Conservation (phyloP, 2,113 vertebrate species). For the Typhlomys cinereus region DNA sequence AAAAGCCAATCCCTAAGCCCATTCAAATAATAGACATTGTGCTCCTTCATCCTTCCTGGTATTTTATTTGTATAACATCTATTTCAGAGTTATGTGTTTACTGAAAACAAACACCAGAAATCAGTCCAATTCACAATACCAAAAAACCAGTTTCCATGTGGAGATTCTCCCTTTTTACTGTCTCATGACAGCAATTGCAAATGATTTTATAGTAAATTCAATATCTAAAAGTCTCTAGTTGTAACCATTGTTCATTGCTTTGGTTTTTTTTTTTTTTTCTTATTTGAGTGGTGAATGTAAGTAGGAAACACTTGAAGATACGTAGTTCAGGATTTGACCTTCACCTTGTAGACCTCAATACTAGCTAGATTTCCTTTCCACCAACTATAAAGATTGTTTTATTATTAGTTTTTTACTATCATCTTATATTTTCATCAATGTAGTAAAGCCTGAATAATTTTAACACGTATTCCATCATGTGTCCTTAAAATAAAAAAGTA, state of each 20-base stretch:
- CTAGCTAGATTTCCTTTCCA: fast-evolving
- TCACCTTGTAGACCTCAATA: neutral
- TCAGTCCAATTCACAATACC: neutral
- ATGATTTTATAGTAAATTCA: neutral
- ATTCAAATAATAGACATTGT: neutral
- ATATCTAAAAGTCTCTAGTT: neutral
- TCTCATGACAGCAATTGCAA: neutral
- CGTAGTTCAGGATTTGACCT: neutral
- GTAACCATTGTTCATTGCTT: neutral
- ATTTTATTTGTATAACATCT: neutral
- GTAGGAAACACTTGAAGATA: neutral
- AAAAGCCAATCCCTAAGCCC: neutral
- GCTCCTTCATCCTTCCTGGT: neutral
- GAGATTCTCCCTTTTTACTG: fast-evolving
- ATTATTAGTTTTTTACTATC: too few relatives aligned
- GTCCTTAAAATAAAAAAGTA: too few relatives aligned
- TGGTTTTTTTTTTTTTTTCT: conserved; percentile 1
- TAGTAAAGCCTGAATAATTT: too few relatives aligned
- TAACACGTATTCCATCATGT: too few relatives aligned
- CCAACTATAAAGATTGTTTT: neutral
- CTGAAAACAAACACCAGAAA: neutral
- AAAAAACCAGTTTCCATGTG: neutral
- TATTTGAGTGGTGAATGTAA: neutral
- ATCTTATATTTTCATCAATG: too few relatives aligned
- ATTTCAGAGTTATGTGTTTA: neutral